Percentiles rank a stretch among this genome's conserved stretches.
Evolutionary conservation across 2,888 invertebrate species (phyloP).

Genomic region (Nezara viridula): DNA sequence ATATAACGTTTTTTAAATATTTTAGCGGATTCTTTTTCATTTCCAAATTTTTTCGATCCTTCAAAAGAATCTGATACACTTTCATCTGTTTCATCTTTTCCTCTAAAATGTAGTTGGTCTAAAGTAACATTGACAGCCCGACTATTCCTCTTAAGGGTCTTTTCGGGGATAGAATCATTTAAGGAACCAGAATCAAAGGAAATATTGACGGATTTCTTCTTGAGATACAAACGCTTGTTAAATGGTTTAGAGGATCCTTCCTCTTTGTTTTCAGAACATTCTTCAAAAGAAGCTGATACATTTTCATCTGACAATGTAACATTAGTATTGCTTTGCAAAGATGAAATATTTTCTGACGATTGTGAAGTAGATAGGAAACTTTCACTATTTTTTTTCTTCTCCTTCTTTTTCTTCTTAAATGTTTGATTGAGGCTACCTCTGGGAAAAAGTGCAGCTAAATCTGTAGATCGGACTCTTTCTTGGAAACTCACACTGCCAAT

Average conservation of each 20-base stretch:
- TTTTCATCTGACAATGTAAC: not conserved
- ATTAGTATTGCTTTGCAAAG: not conserved
- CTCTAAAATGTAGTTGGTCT: not conserved
- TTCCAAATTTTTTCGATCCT: not conserved
- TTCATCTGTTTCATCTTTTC: not conserved
- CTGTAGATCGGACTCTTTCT: not conserved
- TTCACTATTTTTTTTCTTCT: conserved; percentile 7
- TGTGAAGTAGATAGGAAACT: not conserved
- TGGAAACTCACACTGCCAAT: conserved; percentile 19
- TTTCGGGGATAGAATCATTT: not conserved
- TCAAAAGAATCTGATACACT: not conserved
- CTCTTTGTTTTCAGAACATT: not conserved
- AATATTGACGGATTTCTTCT: conserved; percentile 26
- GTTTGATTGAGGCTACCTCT: conserved; percentile 10
- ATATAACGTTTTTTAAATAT: not conserved
- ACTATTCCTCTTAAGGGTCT: not conserved
- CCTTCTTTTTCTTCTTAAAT: not conserved
- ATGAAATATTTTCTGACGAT: conserved; percentile 12
- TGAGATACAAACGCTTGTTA: conserved; percentile 39
- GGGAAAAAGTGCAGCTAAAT: conserved; percentile 27
- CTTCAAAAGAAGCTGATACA: not conserved
- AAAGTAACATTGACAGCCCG: not conserved
- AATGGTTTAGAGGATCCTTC: not conserved
- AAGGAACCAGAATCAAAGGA: conserved; percentile 3
- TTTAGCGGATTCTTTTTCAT: not conserved